A percentile compares a stretch with the other conserved stretches of the same genome.
Evolutionary conservation across 2,113 vertebrate species (phyloP).

Genomic region (Coptodon bakossiorum): DNA sequence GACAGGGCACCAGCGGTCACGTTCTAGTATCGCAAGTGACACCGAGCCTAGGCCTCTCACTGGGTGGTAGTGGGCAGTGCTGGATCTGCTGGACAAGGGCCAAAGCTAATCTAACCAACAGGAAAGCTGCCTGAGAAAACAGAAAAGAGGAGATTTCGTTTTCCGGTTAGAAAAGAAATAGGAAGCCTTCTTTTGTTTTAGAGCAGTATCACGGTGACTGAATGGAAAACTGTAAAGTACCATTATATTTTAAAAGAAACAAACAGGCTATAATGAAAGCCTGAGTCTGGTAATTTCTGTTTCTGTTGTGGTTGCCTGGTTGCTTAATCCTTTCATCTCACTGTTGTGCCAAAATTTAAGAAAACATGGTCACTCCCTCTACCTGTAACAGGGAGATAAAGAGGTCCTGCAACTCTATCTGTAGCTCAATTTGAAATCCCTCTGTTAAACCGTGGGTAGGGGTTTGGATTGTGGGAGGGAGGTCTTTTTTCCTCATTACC

Average conservation of each 20-base stretch:
- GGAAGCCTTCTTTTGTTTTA: neutral
- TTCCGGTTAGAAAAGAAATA: neutral
- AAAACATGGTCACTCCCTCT: conserved; percentile 18
- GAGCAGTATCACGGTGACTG: neutral
- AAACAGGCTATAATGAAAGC: neutral
- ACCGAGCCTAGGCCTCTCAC: conserved; percentile 1
- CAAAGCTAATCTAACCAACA: conserved; percentile 33
- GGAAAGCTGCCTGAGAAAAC: neutral
- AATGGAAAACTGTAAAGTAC: neutral
- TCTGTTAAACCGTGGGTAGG: conserved; percentile 26
- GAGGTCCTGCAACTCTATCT: conserved; percentile 43
- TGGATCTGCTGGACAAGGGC: conserved; percentile 25
- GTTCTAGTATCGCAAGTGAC: conserved; percentile 42
- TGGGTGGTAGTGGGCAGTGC: neutral
- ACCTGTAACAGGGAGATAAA: conserved; percentile 63
- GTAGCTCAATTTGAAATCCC: conserved; percentile 58
- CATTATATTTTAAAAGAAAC: neutral
- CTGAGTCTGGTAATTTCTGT: neutral
- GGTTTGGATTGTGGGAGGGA: conserved; percentile 18
- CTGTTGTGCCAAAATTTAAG: conserved; percentile 5
- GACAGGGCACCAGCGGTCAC: conserved; percentile 48
- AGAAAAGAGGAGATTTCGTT: neutral
- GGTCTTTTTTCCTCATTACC: conserved; percentile 42
- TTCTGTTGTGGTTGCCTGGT: neutral
- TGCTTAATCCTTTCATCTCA: neutral